These are phyloP conservation scores for Leiothrix lutea DNA, from an alignment of 2,113 vertebrate species.

Conservation along the genomic window DNA sequence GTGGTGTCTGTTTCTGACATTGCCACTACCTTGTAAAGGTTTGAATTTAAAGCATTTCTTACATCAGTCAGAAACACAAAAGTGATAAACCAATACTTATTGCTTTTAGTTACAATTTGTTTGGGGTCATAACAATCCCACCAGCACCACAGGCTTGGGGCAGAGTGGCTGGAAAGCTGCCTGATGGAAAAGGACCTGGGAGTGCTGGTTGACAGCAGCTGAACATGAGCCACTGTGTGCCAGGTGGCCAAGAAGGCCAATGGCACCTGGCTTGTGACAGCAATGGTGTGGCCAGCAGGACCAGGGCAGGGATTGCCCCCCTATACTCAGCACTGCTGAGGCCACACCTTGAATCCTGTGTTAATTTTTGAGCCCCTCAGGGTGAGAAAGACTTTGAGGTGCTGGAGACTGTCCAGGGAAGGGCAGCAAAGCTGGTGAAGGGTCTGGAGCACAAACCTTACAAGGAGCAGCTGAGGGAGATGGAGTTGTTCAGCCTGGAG, in stretches of 20 bases:
- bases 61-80: not conserved
- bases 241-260: not conserved
- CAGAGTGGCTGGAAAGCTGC: not conserved
- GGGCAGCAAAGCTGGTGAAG: rapidly evolving
- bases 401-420: not conserved
- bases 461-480: not conserved
- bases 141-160: not conserved
- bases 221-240: not conserved
- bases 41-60: not conserved
- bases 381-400: not conserved
- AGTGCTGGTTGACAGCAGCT: not conserved
- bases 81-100: not conserved
- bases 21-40: not conserved
- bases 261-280: not conserved
- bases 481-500: not conserved
- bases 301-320: rapidly evolving
- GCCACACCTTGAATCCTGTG: rapidly evolving
- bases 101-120: not conserved
- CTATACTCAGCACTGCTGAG: rapidly evolving
- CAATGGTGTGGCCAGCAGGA: not conserved
- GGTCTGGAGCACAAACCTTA: not conserved
- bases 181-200: not conserved
- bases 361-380: not conserved
- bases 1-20: not conserved
- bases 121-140: not conserved